Evolutionary conservation across 64 coral and sea anemone genomes (phyloP).

Genomic region (Montipora capricornis): DNA sequence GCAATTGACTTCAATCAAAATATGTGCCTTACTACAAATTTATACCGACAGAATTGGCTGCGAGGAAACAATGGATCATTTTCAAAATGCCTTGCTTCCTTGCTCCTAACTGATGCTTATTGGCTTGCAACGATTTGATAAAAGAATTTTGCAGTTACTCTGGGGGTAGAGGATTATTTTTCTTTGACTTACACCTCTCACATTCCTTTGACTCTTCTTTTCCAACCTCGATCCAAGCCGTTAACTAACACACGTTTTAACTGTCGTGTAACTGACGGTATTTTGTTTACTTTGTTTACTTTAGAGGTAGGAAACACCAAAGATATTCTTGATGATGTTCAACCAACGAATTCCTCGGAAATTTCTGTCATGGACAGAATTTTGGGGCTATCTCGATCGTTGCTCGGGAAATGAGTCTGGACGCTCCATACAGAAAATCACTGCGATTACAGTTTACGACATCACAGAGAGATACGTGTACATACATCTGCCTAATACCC

Average conservation of each 20-base stretch:
- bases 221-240: neutral
- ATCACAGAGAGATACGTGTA: neutral
- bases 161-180: conserved; percentile 29
- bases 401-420: conserved; percentile 22
- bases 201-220: neutral
- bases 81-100: neutral
- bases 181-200: neutral
- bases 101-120: neutral
- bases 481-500: neutral
- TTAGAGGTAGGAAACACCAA: conserved; percentile 11
- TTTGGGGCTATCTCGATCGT: conserved; percentile 41
- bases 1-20: neutral
- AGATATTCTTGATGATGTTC: conserved; percentile 18
- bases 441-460: neutral
- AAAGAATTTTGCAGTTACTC: neutral
- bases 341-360: conserved; percentile 28
- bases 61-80: too few species aligned
- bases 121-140: neutral
- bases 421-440: neutral
- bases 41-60: neutral
- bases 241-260: neutral
- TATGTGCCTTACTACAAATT: neutral
- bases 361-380: conserved; percentile 47
- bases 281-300: conserved; percentile 33
- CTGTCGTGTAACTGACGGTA: neutral